Conservation (phyloP, 2,797 vertebrate genomes). For the Paguma larvata region DNA sequence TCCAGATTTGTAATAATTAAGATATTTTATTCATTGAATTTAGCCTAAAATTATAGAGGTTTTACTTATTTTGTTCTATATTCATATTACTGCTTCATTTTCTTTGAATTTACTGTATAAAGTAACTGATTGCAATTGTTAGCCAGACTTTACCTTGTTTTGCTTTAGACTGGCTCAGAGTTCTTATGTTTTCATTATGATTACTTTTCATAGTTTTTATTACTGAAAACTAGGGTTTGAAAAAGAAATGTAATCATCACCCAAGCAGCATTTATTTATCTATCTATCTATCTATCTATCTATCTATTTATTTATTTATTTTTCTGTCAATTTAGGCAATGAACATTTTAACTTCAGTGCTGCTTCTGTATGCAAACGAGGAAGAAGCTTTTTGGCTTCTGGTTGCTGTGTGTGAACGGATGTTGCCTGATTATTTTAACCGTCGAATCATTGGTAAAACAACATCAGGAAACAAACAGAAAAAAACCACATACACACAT, state of each 20-base stretch:
- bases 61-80: not conserved
- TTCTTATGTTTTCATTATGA: not conserved
- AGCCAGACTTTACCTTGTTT: constrained; percentile 25
- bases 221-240: constrained; percentile 46
- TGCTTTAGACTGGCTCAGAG: constrained; percentile 27
- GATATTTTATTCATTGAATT: constrained; percentile 45
- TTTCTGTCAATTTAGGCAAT: constrained; percentile 92
- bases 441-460: constrained; percentile 95
- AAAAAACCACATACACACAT: not conserved
- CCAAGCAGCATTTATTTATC: constrained; percentile 24
- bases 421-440: constrained; percentile 99
- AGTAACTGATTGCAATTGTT: constrained; percentile 27
- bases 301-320: constrained; percentile 55
- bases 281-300: constrained; percentile 81
- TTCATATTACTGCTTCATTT: constrained; percentile 6
- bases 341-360: constrained; percentile 98
- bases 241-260: constrained; percentile 44
- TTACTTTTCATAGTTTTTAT: constrained; percentile 12
- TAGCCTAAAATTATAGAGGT: constrained; percentile 8
- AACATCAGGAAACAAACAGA: too few species aligned
- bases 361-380: constrained; percentile 97
- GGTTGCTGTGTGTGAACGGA: constrained; percentile 97
- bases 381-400: constrained; percentile 99
- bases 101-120: constrained; percentile 37
- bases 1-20: constrained; percentile 15